These are phyloP conservation scores for Helleia helle DNA, from an alignment of 2,888 invertebrate species.

Conservation along the genomic window DNA sequence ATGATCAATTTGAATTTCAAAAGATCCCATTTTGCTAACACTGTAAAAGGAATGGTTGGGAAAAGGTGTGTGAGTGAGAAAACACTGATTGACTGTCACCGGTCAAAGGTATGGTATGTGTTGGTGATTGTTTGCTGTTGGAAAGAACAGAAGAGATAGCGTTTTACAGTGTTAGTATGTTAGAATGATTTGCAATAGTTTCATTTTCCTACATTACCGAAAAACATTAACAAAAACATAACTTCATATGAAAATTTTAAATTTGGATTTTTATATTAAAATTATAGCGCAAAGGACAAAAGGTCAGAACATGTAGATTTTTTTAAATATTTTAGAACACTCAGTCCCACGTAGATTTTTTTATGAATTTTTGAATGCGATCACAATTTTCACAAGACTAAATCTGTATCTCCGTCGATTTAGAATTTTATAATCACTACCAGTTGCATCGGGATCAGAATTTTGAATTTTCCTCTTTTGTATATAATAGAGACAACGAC, in stretches of 20 bases:
- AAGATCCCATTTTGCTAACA: constrained; percentile 7
- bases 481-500: constrained; percentile 61
- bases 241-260: no score
- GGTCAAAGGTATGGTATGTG: no score
- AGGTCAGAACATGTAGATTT: background rate
- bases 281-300: background rate
- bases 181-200: no score
- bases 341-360: constrained; percentile 2
- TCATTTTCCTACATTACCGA: no score
- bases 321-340: background rate
- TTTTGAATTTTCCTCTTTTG: constrained; percentile 10
- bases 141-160: no score
- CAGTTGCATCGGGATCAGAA: constrained; percentile 13
- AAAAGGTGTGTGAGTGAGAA: no score
- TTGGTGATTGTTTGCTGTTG: no score
- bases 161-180: background rate
- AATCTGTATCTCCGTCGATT: constrained; percentile 3
- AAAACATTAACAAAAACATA: no score
- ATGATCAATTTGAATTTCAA: constrained; percentile 2
- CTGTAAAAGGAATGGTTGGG: no score
- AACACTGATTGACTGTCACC: no score
- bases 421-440: background rate
- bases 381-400: background rate
- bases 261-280: no score
- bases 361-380: no score